Base-by-base conservation (phyloP, 2,113 vertebrate genomes). In the Corvus hawaiiensis region DNA sequence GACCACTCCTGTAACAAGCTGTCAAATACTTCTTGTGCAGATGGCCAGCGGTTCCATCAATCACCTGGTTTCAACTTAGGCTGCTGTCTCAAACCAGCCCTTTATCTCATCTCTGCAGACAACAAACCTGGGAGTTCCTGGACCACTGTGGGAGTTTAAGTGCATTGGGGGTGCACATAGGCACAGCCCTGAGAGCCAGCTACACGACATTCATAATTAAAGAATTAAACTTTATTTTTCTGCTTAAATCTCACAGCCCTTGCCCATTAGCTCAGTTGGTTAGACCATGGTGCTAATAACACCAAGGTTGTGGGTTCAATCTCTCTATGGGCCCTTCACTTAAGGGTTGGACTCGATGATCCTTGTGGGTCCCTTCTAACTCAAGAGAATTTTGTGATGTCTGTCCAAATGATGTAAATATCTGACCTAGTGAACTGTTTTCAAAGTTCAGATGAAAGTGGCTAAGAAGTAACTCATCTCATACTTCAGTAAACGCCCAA, bases 221-320 rank as follows among this genome's bases (percentile, higher is more conserved):
- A 75, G 15, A 76, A 84, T 32, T 48, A 73, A 72, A 78, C 28
- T 39, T 91, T 7, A 30, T 46, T 87, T 72, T 89, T 37, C 49
- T 87, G 33, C 24, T 68, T 75, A 75, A 68, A 51, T 87, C 35
- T 87, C 82, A 64, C 5, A 79, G 66, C 5, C 21, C 33, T 82
- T 82, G 24, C 18, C 52, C 26, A 71, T n/a, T 97, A 97, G 93
- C 86, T 97, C 94, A 95, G 88, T 35, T 96, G 90, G 79, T 94
- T 97, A 95, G 84, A 96, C 78, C 69, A 61, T 89, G 91, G 87
- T 96, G 96, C 93, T 96, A 96, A 51, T 48, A 41, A 54, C n/a
- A 76, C 30, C 46, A 49, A 32, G 5, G 30, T 9, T 15, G 3
- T 48, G 48, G n/a, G 26, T 20, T 83, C 35, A 76, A 7, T 35